These are phyloP conservation scores for Apodemia mormo DNA, from an alignment of 2,888 invertebrate genomes.

Conservation along the genomic window DNA sequence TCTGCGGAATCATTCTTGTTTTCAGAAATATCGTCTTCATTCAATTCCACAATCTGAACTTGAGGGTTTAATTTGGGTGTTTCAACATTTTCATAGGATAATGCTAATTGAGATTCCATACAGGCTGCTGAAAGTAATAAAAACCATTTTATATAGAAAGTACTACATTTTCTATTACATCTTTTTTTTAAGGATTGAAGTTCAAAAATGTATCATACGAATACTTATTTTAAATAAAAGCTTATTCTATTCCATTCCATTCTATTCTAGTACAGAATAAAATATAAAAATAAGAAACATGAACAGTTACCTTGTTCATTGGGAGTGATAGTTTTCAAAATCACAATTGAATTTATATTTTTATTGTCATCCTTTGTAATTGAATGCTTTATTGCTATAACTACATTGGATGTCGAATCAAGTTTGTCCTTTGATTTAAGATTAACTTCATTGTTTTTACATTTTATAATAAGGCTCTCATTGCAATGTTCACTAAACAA, in stretches of 20 bases:
- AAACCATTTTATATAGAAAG: not conserved
- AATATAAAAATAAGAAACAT: constrained; percentile 8
- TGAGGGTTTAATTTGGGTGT: constrained; percentile 18
- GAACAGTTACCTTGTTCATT: constrained; percentile 38
- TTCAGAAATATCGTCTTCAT: constrained; percentile 16
- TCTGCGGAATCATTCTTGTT: not conserved
- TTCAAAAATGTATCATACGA: too few relatives aligned
- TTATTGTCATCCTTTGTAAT: constrained; percentile 55
- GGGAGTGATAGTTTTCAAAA: constrained; percentile 47
- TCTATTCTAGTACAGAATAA: not conserved
- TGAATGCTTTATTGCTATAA: constrained; percentile 50
- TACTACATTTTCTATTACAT: too few relatives aligned
- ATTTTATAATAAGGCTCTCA: constrained; percentile 43
- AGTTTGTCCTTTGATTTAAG: not conserved
- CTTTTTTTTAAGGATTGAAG: too few relatives aligned
- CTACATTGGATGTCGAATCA: not conserved
- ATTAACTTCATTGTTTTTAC: constrained; percentile 14
- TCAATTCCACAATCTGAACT: constrained; percentile 27
- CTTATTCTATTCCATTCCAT: too few relatives aligned
- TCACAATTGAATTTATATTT: constrained; percentile 61
- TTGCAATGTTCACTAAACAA: constrained; percentile 54
- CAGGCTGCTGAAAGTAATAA: constrained; percentile 27
- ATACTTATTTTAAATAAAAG: too few relatives aligned
- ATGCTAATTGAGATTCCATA: constrained; percentile 18
- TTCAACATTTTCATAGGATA: constrained; percentile 20